Conservation (phyloP, 2,113 vertebrate genomes). For the Grallaria varia region DNA sequence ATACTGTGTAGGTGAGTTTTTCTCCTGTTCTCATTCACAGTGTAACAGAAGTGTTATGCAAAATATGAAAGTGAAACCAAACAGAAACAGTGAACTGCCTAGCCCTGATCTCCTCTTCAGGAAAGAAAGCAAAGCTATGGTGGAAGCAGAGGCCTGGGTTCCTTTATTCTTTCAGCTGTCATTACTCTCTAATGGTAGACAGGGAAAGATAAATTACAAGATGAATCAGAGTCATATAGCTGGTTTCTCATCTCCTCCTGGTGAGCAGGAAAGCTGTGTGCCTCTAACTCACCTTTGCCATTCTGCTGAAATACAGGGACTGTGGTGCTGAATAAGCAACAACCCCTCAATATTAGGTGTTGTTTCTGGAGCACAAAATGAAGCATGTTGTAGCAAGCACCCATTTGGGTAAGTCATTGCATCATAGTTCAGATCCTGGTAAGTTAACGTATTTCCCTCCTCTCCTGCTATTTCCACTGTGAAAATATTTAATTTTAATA, state of each 20-base stretch:
- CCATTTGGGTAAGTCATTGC: background rate
- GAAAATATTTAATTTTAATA: background rate
- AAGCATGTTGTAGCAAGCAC: background rate
- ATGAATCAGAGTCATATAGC: background rate
- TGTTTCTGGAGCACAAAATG: rapidly evolving
- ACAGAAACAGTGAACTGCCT: background rate
- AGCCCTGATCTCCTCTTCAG: background rate
- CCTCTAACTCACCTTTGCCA: background rate
- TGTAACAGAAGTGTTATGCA: background rate
- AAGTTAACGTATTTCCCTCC: background rate
- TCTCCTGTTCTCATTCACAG: background rate
- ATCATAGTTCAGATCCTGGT: background rate
- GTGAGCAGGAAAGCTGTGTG: background rate
- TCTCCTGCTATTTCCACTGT: background rate
- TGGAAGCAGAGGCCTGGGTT: background rate
- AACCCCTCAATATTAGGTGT: background rate
- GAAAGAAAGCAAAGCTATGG: background rate
- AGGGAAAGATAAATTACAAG: background rate
- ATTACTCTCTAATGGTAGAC: background rate
- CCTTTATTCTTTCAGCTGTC: background rate
- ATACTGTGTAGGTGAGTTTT: background rate
- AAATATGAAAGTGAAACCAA: background rate
- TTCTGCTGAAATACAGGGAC: background rate
- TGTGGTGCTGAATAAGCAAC: background rate
- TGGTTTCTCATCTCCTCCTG: background rate